phyloP scores from a whole-genome alignment of 2,888 invertebrate genomes.

The Lycia hirtaria region DNA sequence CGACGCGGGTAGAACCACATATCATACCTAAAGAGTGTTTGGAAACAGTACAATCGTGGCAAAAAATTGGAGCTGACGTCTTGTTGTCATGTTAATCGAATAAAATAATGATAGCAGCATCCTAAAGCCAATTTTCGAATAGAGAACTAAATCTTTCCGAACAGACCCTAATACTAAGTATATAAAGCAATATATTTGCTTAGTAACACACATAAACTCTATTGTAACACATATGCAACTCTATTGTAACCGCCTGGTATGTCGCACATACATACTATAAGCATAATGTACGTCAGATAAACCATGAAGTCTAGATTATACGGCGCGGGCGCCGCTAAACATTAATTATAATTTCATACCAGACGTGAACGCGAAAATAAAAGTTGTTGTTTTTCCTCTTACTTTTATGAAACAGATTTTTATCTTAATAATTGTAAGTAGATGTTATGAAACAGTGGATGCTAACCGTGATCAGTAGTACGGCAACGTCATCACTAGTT shows the following conservation, averaged over 20 bases:
- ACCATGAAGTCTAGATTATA: conserved; percentile 27
- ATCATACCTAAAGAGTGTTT: no score
- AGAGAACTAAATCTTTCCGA: no score
- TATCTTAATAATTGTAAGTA: conserved; percentile 11
- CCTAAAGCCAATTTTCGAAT: no score
- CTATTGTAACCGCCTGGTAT: conserved; percentile 3
- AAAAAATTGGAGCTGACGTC: no score
- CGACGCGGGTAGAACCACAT: no score
- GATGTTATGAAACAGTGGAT: conserved; percentile 12
- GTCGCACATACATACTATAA: conserved; percentile 11
- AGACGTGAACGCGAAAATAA: conserved; percentile 27
- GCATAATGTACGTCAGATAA: conserved; percentile 9
- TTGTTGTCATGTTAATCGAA: no score
- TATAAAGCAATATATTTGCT: not conserved
- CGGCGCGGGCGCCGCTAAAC: conserved; percentile 8
- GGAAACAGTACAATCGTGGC: no score
- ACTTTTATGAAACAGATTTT: conserved; percentile 28
- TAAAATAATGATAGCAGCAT: no score
- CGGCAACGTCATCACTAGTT: no score
- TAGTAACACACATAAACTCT: no score
- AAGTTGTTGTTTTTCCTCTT: conserved; percentile 27
- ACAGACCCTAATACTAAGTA: no score
- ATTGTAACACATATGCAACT: not conserved
- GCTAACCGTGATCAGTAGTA: not conserved
- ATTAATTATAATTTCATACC: conserved; percentile 21